Conservation (phyloP, 2,113 vertebrate species). For the Mastomys coucha region DNA sequence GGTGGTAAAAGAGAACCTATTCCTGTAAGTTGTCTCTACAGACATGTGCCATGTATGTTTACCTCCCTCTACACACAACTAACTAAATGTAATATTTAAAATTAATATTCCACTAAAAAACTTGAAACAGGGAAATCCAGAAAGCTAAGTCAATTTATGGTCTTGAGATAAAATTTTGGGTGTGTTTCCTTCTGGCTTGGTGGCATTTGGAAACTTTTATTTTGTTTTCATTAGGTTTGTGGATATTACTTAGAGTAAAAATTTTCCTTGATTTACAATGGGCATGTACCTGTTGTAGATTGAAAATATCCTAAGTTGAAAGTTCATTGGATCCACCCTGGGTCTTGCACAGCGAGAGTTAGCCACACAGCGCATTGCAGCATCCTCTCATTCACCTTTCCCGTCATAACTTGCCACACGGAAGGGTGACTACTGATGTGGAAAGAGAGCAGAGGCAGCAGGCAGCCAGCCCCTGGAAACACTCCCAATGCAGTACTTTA, state of each 20-base stretch:
- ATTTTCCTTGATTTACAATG: not conserved
- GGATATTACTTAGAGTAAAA: not conserved
- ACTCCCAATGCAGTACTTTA: not conserved
- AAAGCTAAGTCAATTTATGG: not conserved
- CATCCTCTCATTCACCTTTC: not conserved
- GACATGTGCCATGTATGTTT: no score
- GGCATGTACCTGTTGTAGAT: not conserved
- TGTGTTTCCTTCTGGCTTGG: not conserved
- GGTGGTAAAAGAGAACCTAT: not conserved
- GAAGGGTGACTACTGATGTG: not conserved
- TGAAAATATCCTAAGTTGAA: not conserved
- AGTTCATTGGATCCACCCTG: not conserved
- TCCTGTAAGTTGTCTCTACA: no score
- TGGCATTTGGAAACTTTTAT: not conserved
- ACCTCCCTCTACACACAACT: not conserved
- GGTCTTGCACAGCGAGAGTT: not conserved
- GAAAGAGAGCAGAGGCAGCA: not conserved
- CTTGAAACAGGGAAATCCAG: not conserved
- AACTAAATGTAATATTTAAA: not conserved
- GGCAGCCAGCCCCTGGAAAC: not conserved
- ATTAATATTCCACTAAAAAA: not conserved
- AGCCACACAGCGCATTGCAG: not conserved
- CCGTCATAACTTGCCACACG: fast-evolving
- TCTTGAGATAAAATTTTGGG: not conserved
- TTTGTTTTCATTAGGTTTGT: not conserved